Conservation (phyloP, 2,888 invertebrate genomes). For the Cryptus armator region DNA sequence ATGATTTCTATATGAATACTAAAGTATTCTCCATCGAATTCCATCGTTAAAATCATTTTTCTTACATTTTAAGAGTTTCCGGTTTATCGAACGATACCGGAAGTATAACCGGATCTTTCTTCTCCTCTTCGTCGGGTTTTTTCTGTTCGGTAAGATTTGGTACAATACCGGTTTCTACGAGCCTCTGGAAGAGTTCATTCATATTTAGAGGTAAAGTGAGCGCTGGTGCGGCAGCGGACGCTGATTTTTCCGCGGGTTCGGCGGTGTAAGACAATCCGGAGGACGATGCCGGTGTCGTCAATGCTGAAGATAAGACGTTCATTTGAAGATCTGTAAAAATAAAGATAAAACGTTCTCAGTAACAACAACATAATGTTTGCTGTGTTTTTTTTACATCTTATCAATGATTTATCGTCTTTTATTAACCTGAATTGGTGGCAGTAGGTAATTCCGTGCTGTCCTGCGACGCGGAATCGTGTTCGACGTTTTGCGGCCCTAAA, state of each 20-base stretch:
- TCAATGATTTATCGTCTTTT: not conserved
- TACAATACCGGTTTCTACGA: conserved; percentile 94
- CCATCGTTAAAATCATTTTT: conserved; percentile 67
- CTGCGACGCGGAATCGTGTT: conserved; percentile 81
- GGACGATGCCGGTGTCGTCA: conserved; percentile 88
- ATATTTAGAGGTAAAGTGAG: conserved; percentile 88
- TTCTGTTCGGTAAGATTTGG: conserved; percentile 82
- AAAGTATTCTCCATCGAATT: not conserved
- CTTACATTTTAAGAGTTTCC: conserved; percentile 91
- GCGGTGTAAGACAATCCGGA: conserved; percentile 84
- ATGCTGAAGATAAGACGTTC: conserved; percentile 89
- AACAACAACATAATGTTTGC: not conserved
- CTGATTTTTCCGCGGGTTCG: conserved; percentile 77
- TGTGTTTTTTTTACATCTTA: not conserved
- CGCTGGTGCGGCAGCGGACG: conserved; percentile 78
- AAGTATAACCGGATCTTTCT: conserved; percentile 85
- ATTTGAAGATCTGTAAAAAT: conserved; percentile 83
- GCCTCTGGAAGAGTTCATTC: conserved; percentile 93
- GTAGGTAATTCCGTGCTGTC: conserved; percentile 78
- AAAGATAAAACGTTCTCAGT: conserved; percentile 41
- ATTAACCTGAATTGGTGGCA: conserved; percentile 76
- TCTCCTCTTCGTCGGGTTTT: conserved; percentile 80
- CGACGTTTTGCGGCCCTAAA: conserved; percentile 53
- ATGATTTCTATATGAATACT: not conserved
- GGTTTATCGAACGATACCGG: conserved; percentile 89